Conservation (phyloP, 2,113 vertebrate genomes). For the Vimba vimba region DNA sequence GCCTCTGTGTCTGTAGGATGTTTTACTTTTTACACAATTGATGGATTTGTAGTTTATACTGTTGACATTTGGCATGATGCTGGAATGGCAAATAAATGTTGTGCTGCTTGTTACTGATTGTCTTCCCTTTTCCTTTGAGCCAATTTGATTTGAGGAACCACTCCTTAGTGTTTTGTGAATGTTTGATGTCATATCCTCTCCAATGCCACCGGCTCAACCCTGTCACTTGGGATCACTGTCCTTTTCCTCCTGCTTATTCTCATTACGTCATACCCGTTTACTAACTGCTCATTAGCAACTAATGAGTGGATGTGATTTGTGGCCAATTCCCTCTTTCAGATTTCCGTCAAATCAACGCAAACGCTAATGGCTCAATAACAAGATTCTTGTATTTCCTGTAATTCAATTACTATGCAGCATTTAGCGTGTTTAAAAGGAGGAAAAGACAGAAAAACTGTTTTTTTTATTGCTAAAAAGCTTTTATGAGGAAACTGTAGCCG, state of each 20-base stretch:
- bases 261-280: constrained; percentile 13
- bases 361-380: constrained; percentile 42
- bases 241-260: background rate
- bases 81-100: constrained; percentile 39
- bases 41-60: constrained; percentile 12
- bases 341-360: constrained; percentile 24
- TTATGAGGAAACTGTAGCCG: constrained; percentile 71
- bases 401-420: constrained; percentile 49
- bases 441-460: constrained; percentile 63
- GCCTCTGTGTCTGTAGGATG: background rate
- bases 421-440: constrained; percentile 61
- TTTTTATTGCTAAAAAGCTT: constrained; percentile 66
- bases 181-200: background rate
- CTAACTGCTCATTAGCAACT: constrained; percentile 4
- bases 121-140: background rate
- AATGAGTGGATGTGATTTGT: constrained; percentile 18
- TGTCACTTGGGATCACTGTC: constrained; percentile 16
- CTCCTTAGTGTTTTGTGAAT: background rate
- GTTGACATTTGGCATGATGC: background rate
- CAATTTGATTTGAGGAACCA: background rate
- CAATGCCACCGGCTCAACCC: background rate
- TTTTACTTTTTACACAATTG: background rate
- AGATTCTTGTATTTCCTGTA: constrained; percentile 44
- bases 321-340: background rate
- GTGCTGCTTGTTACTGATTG: constrained; percentile 5